Percentiles rank a stretch among this genome's conserved stretches.
These are phyloP conservation scores for Troides helena DNA, from an alignment of 2,888 invertebrate genomes.

Conservation along the genomic window DNA sequence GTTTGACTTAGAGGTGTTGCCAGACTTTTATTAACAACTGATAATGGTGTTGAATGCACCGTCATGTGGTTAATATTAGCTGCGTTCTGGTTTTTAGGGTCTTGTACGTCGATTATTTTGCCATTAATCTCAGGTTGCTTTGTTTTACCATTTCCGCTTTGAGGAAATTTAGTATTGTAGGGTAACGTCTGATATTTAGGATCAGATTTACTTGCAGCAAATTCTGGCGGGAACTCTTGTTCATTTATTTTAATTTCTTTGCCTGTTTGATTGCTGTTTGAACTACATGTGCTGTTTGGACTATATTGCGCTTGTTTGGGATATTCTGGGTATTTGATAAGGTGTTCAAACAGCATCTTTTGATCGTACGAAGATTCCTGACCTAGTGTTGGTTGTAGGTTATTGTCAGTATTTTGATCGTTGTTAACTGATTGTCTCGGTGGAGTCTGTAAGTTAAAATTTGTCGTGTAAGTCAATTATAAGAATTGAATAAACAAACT, in stretches of 20 bases:
- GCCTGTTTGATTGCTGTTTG: constrained; percentile 72
- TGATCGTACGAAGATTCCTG: constrained; percentile 70
- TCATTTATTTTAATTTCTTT: constrained; percentile 75
- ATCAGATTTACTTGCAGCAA: constrained; percentile 90
- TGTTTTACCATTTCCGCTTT: constrained; percentile 69
- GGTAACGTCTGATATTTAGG: constrained; percentile 96
- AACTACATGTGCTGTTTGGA: constrained; percentile 77
- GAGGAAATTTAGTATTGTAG: constrained; percentile 92
- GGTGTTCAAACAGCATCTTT: constrained; percentile 66
- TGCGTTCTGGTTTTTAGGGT: constrained; percentile 59
- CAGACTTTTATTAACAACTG: constrained; percentile 82
- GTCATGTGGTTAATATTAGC: constrained; percentile 75
- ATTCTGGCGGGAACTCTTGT: constrained; percentile 82
- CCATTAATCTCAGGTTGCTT: constrained; percentile 63
- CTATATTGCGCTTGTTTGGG: constrained; percentile 79
- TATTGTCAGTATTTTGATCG: constrained; percentile 59
- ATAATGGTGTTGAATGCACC: constrained; percentile 76
- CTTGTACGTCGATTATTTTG: constrained; percentile 58
- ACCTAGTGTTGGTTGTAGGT: constrained; percentile 55
- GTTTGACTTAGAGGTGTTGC: constrained; percentile 83
- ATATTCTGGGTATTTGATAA: constrained; percentile 74
- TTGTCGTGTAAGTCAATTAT: neutral
- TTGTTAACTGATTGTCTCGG: constrained; percentile 76
- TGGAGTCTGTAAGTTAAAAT: constrained; percentile 59
- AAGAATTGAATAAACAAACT: neutral